phyloP scores from a whole-genome alignment of 2,888 invertebrate species.

The Eustalomyia histrio region DNA sequence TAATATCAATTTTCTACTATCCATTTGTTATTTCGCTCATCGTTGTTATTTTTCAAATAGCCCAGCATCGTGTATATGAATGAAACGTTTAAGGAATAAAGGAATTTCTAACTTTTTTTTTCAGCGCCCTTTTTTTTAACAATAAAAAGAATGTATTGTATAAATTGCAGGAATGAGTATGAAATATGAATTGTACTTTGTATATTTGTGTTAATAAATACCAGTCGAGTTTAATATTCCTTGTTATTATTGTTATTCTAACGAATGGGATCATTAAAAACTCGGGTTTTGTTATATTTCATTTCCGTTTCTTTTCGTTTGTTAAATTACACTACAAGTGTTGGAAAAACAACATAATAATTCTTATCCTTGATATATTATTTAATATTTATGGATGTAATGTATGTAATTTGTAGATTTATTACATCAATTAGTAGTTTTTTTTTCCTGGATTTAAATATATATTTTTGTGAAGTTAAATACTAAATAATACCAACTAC shows the following conservation, averaged over 20 bases:
- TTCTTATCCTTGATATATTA: too few species aligned
- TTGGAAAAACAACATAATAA: too few species aligned
- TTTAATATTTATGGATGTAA: too few species aligned
- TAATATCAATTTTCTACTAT: too few species aligned
- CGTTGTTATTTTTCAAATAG: neutral
- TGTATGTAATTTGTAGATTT: too few species aligned
- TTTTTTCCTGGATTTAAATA: too few species aligned
- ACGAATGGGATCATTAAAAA: neutral
- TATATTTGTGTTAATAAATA: neutral
- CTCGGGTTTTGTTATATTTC: neutral
- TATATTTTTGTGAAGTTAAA: too few species aligned
- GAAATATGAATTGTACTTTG: neutral
- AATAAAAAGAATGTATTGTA: neutral
- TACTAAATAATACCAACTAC: too few species aligned
- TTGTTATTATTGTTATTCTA: neutral
- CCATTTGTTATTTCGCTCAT: neutral
- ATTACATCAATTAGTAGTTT: too few species aligned
- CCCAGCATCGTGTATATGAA: too few species aligned
- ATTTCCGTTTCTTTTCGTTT: neutral
- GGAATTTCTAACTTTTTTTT: slow-evolving; percentile 4
- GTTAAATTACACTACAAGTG: neutral
- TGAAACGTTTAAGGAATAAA: slow-evolving; percentile 27
- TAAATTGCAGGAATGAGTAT: neutral
- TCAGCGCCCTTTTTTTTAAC: neutral
- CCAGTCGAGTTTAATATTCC: neutral